Base-by-base conservation (phyloP, 1,140 invertebrate species). In the Wiebesia pumilae region DNA sequence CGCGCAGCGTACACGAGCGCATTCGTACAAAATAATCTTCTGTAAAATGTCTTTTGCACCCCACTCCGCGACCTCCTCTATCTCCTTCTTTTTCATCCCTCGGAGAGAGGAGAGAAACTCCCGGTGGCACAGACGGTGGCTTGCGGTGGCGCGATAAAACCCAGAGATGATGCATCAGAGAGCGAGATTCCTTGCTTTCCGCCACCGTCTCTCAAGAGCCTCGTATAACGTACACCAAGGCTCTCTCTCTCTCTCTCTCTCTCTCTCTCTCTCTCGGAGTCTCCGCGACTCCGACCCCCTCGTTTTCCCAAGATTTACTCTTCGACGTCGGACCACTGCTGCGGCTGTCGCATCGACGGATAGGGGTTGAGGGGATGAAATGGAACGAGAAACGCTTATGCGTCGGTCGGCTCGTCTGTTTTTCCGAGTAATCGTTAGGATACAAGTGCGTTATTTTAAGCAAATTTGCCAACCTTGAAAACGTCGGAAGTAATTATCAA, bases 91-190 rank as follows among this genome's bases (percentile, higher is more conserved):
- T 40, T 40, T 75, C 35, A 58, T 51, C 54, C 33, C 33, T 16
- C 67, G 40, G 3, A n/a, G 4, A 33, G 38, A 24, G 47, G 51
- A 62, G 30, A 51, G 30, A 62, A 16, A 67, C 24, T 71, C 65
- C 6, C 38, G 19, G 33, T 47, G n/a, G n/a, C 43, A 0, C 21
- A 51, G 65, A 19, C 43, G 16, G 40, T 38, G 47, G 40, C 75
- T 83, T 83, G 75, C 58, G 67, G 67, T 16, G 19, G 24, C 83
- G 82, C 83, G 73, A 84, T 84, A 84, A 84, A 78, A 84, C 54
- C 73, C 71, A 7, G 81, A 33, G 51, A 54, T 75, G 43, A 27
- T 75, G 47, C 69, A 73, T 69, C 81, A 30, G 40, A 73, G 47
- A 27, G 43, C 65, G 38, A 6, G 14, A 43, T 83, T 35, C 58